Conservation (phyloP, 2,888 invertebrate genomes). For the Philereme vetulata region DNA sequence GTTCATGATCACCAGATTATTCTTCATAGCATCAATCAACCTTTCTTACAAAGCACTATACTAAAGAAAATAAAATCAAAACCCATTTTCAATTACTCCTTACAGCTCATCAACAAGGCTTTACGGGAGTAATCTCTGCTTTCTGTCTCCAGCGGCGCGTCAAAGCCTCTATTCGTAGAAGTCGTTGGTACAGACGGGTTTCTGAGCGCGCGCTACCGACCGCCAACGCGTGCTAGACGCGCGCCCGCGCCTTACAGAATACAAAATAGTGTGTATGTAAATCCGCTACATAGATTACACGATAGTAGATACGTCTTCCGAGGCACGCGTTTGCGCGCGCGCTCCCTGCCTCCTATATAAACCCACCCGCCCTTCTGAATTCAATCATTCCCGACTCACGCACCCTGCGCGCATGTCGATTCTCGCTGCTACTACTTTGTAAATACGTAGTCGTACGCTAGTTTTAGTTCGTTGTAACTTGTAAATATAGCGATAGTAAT, state of each 20-base stretch:
- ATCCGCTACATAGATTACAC: constrained; percentile 37
- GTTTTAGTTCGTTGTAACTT: constrained; percentile 62
- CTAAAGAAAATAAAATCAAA: constrained; percentile 39
- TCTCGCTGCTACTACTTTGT: constrained; percentile 58
- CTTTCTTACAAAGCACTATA: constrained; percentile 28
- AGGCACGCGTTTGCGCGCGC: constrained; percentile 53
- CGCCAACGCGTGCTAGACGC: constrained; percentile 67
- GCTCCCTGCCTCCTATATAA: constrained; percentile 69
- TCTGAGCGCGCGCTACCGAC: constrained; percentile 73
- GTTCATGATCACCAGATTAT: constrained; percentile 24
- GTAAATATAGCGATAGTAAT: constrained; percentile 57
- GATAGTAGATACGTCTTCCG: constrained; percentile 33
- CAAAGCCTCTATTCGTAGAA: constrained; percentile 80
- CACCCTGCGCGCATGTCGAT: constrained; percentile 70
- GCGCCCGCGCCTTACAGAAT: constrained; percentile 45
- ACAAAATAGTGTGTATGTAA: constrained; percentile 12
- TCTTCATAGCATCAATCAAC: constrained; percentile 35
- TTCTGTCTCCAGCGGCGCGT: constrained; percentile 55
- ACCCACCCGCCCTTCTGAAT: constrained; percentile 72
- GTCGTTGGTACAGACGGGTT: constrained; percentile 73
- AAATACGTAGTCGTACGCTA: constrained; percentile 77
- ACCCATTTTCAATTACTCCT: constrained; percentile 41
- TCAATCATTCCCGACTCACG: constrained; percentile 76
- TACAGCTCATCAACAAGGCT: constrained; percentile 61
- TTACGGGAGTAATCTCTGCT: constrained; percentile 56